A percentile compares a stretch with the other conserved stretches of the same genome.
Evolutionary conservation across 2,888 invertebrate genomes (phyloP).

Genomic region (Stramonita haemastoma): DNA sequence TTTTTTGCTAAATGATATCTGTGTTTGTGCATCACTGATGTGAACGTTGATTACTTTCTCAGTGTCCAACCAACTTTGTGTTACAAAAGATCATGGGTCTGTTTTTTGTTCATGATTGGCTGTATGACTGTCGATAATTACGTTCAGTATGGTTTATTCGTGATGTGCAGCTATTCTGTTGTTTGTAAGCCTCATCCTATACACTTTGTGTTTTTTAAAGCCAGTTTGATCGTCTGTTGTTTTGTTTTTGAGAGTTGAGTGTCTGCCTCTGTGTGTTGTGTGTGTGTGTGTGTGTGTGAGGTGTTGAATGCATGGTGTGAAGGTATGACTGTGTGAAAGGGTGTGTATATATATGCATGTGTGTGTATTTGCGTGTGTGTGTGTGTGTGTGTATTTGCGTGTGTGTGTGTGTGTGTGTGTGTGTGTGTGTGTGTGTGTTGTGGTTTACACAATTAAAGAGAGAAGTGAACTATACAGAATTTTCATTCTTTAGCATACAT

Average conservation of each 20-base stretch:
- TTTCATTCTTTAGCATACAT: too few species aligned
- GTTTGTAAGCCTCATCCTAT: constrained; percentile 19
- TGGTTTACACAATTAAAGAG: too few species aligned
- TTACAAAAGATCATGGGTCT: too few species aligned
- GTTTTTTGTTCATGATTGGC: neutral
- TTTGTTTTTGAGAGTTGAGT: too few species aligned
- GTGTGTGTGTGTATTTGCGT: neutral
- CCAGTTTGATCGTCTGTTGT: too few species aligned
- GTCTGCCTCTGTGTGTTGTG: neutral
- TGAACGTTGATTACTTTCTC: too few species aligned
- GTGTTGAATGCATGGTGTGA: neutral
- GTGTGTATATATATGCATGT: constrained; percentile 7
- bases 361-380: neutral
- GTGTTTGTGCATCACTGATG: too few species aligned
- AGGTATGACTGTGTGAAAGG: neutral
- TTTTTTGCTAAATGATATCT: too few species aligned
- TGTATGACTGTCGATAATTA: neutral
- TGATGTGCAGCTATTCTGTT: constrained; percentile 21
- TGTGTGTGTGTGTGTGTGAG: neutral
- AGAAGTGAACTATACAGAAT: too few species aligned
- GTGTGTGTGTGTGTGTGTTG: too few species aligned
- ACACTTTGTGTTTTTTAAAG: neutral
- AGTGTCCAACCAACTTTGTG: too few species aligned
- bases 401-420: too few species aligned
- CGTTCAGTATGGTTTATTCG: constrained; percentile 4